Base-by-base conservation (phyloP, 2,113 vertebrate genomes). In the Toxostoma redivivum region DNA sequence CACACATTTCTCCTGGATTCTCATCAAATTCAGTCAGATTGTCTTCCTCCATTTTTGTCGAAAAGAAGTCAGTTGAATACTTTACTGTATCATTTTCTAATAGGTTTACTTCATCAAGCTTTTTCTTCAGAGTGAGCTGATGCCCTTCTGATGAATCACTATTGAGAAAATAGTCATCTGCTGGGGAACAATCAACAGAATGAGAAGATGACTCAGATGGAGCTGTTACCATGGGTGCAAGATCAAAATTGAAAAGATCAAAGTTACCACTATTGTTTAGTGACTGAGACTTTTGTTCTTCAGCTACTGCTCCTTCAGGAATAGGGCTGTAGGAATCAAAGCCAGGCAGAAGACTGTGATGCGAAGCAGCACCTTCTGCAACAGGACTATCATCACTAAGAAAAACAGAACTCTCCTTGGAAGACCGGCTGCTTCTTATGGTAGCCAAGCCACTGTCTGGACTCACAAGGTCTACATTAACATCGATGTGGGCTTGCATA, bases 371-470 rank as follows among this genome's bases (percentile, higher is more conserved):
- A 45, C 97, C 96, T 94, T 99, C 99, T 70, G 96, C 98, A 17
- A 99, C 95, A 22, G 99, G 98, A 67, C 99, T 99, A 42, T 99
- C 99, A 67, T 99, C 99, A 94, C 99, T 99, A 40, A 99, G 99
- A 81, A 99, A 99, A 95, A 99, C 99, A 3, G 99, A 99, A 84
- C 99, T 99, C 95, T 99, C 99, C 71, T 99, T 99, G 60, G 99
- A 99, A 38, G 99, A 99, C 20, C 99, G 98, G 81, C 99, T 99
- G 95, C 99, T 99, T 95, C 99, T 98, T 83, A 99, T 99, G 37
- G 99, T 99, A 95, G 98, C 99, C 97, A 99, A 91, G 17, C 99
- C 99, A 16, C 99, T 99, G 42, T 99, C 99, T 33, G 99, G 99
- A 92, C 99, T 99, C 45, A 99, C 98, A 12, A 99, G 98, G 86